Base-by-base conservation (phyloP, 2,797 vertebrate species). In the Mormyrops attenuatus region DNA sequence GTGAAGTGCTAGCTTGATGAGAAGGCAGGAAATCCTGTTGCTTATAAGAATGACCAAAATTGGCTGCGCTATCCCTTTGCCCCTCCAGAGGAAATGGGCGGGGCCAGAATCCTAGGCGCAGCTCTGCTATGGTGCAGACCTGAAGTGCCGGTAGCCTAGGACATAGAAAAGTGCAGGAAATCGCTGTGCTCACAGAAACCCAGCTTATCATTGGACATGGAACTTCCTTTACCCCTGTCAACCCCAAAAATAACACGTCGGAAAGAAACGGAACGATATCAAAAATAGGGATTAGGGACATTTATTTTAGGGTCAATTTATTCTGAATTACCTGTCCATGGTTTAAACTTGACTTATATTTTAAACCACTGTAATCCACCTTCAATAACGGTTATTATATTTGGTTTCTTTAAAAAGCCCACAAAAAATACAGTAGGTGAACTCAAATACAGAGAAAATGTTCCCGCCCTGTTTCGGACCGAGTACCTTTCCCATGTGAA, bases 1-100 rank as follows among this genome's bases (percentile, higher is more conserved):
- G 85, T 38, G 11, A 87, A 38, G 50, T 22, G 15, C 38, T 53
- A 30, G 30, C 34, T 7, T 30, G 50, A 26, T 60, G 77, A 60
- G 2, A 17, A 60, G 34, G 26, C 17, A n/a, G 22, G 38, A 89
- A 49, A 63, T 47, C 53, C 41, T 89, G 41, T 22, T 13, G 41
- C 87, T 88, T 88, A 30, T 44, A 66, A 15, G 38, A 85, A 82
- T 41, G 44, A 53, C 55, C 53, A 80, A 30, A 60, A 34, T 53
- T 55, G 55, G 80, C 44, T 5, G 44, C 44, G 15, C 41, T 85
- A 55, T 52, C 77, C 44, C 53, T 34, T 30, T 38, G 20, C 53
- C 77, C 53, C 53, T 34, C 26, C 77, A 49, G 66, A 66, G 88
- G 88, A 89, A 89, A 89, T 30, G 88, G 88, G 88, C 47, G 88